Conservation (phyloP, 1,140 invertebrate genomes). For the Microvelia longipes region DNA sequence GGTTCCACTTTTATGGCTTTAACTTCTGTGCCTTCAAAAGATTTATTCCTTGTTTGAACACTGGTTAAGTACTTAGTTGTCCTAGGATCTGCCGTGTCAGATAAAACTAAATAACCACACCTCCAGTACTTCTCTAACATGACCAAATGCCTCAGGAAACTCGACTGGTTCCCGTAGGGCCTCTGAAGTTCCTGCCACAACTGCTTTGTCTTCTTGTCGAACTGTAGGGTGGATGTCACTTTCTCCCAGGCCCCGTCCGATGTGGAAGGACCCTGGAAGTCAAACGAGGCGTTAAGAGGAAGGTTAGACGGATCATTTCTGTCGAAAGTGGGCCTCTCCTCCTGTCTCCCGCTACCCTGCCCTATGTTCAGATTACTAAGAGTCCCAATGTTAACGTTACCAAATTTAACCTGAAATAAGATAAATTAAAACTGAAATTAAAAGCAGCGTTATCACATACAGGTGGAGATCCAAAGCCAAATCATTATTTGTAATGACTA, state of each 20-base stretch:
- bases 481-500: too few species aligned
- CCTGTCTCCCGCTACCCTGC: constrained; percentile 13
- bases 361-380: constrained; percentile 23
- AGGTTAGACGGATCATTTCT: background rate
- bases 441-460: too few species aligned
- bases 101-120: constrained; percentile 54
- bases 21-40: constrained; percentile 40
- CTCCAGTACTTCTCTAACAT: constrained; percentile 58
- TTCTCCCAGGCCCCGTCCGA: constrained; percentile 45
- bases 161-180: constrained; percentile 69
- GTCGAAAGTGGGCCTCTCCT: background rate
- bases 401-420: constrained; percentile 21
- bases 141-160: constrained; percentile 62
- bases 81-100: constrained; percentile 51
- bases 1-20: constrained; percentile 3
- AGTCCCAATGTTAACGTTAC: constrained; percentile 23
- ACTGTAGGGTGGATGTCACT: constrained; percentile 57
- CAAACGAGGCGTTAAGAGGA: constrained; percentile 42
- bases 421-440: background rate
- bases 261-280: constrained; percentile 32
- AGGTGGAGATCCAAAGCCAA: too few species aligned
- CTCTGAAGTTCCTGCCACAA: constrained; percentile 65
- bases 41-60: constrained; percentile 55
- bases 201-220: constrained; percentile 59
- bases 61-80: constrained; percentile 60